Evolutionary conservation across 2,113 vertebrate species (phyloP).

Genomic region (Euleptes europaea): DNA sequence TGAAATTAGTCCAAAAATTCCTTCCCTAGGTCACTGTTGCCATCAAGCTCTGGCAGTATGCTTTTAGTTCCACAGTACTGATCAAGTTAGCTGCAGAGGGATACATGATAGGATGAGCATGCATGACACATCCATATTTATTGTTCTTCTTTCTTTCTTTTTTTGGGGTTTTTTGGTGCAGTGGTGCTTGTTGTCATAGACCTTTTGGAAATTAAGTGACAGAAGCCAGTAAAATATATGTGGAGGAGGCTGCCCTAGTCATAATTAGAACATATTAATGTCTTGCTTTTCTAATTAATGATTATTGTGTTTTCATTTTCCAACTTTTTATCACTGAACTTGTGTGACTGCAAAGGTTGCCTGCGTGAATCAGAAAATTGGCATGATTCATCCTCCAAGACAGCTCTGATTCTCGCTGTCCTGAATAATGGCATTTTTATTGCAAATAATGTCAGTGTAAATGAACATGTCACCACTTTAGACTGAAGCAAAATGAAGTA

Average conservation of each 20-base stretch:
- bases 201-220: conserved; percentile 2
- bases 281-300: conserved; percentile 25
- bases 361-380: conserved; percentile 33
- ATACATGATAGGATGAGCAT: conserved; percentile 1
- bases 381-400: conserved; percentile 45
- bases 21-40: not conserved
- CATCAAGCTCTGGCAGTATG: not conserved
- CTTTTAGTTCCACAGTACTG: accelerated
- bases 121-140: conserved; percentile 2
- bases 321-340: conserved; percentile 20
- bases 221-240: not conserved
- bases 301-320: conserved; percentile 23
- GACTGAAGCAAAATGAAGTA: conserved; percentile 6
- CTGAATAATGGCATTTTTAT: conserved; percentile 34
- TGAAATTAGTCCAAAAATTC: conserved; percentile 3
- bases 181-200: conserved; percentile 10
- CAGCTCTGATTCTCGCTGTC: conserved; percentile 47
- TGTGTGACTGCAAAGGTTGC: conserved; percentile 4
- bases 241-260: not conserved
- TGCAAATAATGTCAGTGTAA: conserved; percentile 35
- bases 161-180: not conserved
- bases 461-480: conserved; percentile 22
- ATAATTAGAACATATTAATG: not conserved
- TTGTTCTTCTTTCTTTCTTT: conserved; percentile 29
- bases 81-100: not conserved